Conservation (phyloP, 2,113 vertebrate genomes). For the Monarcha castaneiventris region DNA sequence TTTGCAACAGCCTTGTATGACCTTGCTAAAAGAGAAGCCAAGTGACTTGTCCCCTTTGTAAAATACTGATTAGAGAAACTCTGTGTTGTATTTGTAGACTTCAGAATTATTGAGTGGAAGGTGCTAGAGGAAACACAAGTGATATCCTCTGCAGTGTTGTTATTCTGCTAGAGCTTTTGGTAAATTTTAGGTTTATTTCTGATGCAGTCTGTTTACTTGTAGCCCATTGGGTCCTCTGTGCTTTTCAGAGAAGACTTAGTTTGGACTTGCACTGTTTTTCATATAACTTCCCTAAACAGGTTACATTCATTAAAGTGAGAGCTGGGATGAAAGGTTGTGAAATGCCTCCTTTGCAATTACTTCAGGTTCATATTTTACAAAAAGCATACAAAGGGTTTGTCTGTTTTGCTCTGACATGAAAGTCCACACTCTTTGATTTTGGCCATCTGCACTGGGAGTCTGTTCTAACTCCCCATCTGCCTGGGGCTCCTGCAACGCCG, state of each 20-base stretch:
- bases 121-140: background rate
- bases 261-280: background rate
- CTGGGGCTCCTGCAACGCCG: background rate
- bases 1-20: background rate
- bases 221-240: background rate
- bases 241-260: background rate
- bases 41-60: background rate
- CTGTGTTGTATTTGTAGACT: background rate
- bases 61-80: background rate
- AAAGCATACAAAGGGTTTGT: background rate
- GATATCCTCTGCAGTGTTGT: background rate
- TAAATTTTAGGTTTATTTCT: background rate
- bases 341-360: background rate
- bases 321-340: background rate
- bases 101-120: background rate
- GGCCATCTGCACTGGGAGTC: background rate
- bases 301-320: background rate
- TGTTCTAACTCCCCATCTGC: accelerated
- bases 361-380: background rate
- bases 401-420: background rate
- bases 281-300: background rate
- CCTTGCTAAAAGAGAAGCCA: background rate
- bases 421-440: background rate
- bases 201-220: background rate
- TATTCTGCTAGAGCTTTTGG: background rate